Base-by-base conservation (phyloP, 1,140 invertebrate species). In the Drosophila suzukii region DNA sequence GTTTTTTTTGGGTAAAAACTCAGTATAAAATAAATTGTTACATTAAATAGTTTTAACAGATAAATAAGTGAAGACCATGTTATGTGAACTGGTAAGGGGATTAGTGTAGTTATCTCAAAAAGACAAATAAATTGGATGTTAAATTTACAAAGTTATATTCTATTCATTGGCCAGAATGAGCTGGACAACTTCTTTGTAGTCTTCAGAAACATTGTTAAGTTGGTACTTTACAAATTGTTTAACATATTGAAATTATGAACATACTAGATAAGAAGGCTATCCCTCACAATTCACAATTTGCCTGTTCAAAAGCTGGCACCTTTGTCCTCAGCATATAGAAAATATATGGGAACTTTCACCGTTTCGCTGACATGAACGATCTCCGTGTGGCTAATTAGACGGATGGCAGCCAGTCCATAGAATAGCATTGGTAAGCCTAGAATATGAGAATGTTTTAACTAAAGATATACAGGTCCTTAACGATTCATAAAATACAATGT, bases 381-480 rank as follows among this genome's bases (percentile, higher is more conserved):
- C 94, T 98, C 97, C 74, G 93, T 93, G 91, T 97, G 96, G 77
- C 93, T 95, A 75, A 98, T 97, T 47, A 98, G 92, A 78, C 95
- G 94, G 66, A 94, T 96, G 11, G 97, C 97, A 41, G 96, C 97
- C 67, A 98, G 92, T 71, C 98, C 98, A 94, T 99, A 99, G 27
- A 97, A 95, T 54, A 98, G 92, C 86, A 97, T 97, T 56, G 98
- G 97, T 78, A 99, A 94, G 85, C 97, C 97, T 98, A n/a, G 56
- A 11, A 58, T 46, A 5, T 27, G 27, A 27, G 27, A 27, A 27
- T 27, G 3, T 27, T 27, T 27, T 27, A 27, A 4, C 27, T 27
- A 27, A 4, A 20, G 20, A 20, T 20, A 20, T 20, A 20, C 20
- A 20, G 20, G 20, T 20, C 20, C 20, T 20, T 20, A 20, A 20